A percentile compares a stretch with the other conserved stretches of the same genome.
Evolutionary conservation across 2,888 invertebrate species (phyloP).

Genomic region (Branchellion lobata): DNA sequence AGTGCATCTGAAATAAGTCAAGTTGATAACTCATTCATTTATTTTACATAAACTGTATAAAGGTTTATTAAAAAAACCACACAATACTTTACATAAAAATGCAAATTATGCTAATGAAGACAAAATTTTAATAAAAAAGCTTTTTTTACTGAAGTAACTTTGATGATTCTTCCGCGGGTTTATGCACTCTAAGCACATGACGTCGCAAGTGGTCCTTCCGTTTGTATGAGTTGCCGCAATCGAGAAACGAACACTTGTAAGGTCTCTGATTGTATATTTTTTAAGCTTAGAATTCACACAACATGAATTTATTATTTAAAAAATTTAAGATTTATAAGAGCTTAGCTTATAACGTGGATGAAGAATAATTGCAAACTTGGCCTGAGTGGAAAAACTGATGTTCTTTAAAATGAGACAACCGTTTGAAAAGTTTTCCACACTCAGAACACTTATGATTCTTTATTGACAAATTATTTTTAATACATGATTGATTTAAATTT

Average conservation of each 20-base stretch:
- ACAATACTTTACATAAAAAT: no score
- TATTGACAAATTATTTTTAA: neutral
- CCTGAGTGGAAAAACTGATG: constrained; percentile 28
- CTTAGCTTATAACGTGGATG: no score
- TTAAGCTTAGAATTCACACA: neutral
- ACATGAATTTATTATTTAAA: neutral
- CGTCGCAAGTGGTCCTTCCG: constrained; percentile 8
- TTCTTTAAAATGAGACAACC: neutral
- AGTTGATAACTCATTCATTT: no score
- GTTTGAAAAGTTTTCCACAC: constrained; percentile 20
- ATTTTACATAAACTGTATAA: no score
- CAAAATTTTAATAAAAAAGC: no score
- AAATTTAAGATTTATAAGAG: no score
- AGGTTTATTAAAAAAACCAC: neutral
- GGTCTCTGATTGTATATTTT: constrained; percentile 10
- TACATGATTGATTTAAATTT: neutral
- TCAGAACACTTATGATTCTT: neutral
- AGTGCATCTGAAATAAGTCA: neutral
- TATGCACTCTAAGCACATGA: neutral
- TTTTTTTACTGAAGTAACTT: no score
- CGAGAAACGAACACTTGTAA: neutral
- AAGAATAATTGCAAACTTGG: constrained; percentile 2
- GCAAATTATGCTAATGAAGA: no score
- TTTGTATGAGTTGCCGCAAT: neutral
- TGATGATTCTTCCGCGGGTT: neutral